Base-by-base conservation (phyloP, 2,113 vertebrate genomes). In the Xerus inauris region DNA sequence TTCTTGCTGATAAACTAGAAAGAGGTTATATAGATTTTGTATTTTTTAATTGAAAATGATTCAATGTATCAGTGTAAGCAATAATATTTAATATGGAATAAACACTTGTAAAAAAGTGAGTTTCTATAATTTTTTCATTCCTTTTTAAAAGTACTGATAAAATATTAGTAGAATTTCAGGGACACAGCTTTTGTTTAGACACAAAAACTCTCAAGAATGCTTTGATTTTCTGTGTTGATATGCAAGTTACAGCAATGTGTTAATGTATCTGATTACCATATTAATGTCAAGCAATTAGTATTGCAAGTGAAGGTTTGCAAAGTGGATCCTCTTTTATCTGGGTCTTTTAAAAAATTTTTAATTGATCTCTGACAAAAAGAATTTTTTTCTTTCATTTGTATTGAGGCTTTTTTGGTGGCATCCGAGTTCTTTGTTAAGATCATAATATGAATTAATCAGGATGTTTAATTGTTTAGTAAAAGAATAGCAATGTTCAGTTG, bases 1-100 rank as follows among this genome's bases (percentile, higher is more conserved):
- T 92, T 97, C 59, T 97, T 96, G 35, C 76, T 95, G 95, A 98
- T 94, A 59, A 87, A 0, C 19, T 75, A 49, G 94, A 85, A 97
- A 81, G 97, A 94, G 83, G 67, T 69, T 94, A 59, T 51, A 94
- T 95, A 96, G 95, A 97, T 90, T 86, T 35, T 77, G 67, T 94
- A 91, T 97, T 72, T 96, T 97, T 57, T 8, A 22, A 96, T 57
- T 97, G 88, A 95, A 96, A 96, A 77, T 49, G 57, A 97, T 69
- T 16, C 72, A 92, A 22, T 20, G 88, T 95, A 80, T 73, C 82
- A 96, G 87, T 97, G 97, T 97, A 87, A 59, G 32, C 81, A 57
- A 75, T 59, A 76, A 80, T 14, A 72, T 17, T 86, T 85, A 89
- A 47, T 49, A 62, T 65, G 17, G 42, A 69, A 86, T 87, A 54